Base-by-base conservation (phyloP, 2,113 vertebrate genomes). In the Lonchura striata region DNA sequence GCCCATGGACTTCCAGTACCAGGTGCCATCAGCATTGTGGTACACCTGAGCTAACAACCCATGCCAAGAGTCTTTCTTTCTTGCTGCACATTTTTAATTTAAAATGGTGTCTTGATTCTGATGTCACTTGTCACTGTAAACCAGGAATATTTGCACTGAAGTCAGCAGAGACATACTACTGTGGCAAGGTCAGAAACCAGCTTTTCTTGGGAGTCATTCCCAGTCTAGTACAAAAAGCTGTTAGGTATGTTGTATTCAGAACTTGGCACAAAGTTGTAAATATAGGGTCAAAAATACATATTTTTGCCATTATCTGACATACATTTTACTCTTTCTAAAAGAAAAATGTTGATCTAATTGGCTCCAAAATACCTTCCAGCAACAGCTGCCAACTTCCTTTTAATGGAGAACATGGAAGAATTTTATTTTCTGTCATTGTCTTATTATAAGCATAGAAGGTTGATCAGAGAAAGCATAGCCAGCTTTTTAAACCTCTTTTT, bases 301-400 rank as follows among this genome's bases (percentile, higher is more conserved):
- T 35, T 93, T 95, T 63, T 66, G 56, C 49, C 15, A 3, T 65
- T 85, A 72, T 57, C 37, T 68, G 47, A 54, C 35, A 78, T 3
- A 22, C 13, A 79, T 31, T 52, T 60, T 85, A 7, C 24, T 59
- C 18, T 83, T 92, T 92, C 52, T n/a, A 56, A 80, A 74, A 20
- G 25, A 77, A 88, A 88, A 69, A 65, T 78, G 30, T 78, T 92
- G 47, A 83, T 59, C 19, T 75, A 82, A 68, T 79, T 94, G 52
- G 52, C 63, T 88, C 64, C 42, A 93, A 90, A 90, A 84, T 68
- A 71, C 17, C 4, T 61, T 91, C 74, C 24, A 68, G 76, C 28
- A 86, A n/a, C 7, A 78, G 30, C 35, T 88, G 24, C 25, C 56
- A 86, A 49, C 23, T 52, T 90, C 6, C 5, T 31, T 86, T 66